Evolutionary conservation across 2,113 vertebrate genomes (phyloP), one percentile per base, ranked within the genome.

Genomic region (Pomatorhinus ruficollis): DNA sequence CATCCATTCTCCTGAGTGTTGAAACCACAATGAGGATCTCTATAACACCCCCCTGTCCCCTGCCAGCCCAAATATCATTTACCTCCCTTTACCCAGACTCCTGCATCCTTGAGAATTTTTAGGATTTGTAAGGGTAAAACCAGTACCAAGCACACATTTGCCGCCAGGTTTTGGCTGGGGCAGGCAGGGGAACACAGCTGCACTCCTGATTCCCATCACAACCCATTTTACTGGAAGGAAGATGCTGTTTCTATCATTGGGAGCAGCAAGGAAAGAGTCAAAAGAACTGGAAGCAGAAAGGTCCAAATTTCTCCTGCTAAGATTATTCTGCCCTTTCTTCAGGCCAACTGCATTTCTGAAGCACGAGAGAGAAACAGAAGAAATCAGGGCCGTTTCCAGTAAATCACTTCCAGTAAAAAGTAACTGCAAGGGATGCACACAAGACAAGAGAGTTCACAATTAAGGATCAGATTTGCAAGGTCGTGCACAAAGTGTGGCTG

Each of bases 141-240:
- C 40, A 83, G 22, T 5, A 52, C 12, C 72, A 66, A 42, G 59
- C 87, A 39, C 27, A 11, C 5, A 12, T n/a, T 33, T 69, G 64
- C 42, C 72, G 91, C 15, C 16, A 82, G 10, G 5, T 52, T 64
- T 70, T 61, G 50, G 52, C 11, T 50, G 50, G 30, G 60, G 49
- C 30, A 59, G 63, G 64, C 31, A 19, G 72, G 45, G 82, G 79
- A 78, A 37, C 84, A 64, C 31, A 61, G 84, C 33, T 78, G 74
- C 74, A 90, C 75, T 89, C 31, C 6, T n/a, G 37, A 81, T 82
- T 96, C 84, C 91, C 89, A 92, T 40, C 70, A 88, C 57, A 95
- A 96, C 96, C 94, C 93, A 69, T 91, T 95, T 86, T 52, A 93
- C 97, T 95, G 87, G 89, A 97, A 95, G 95, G 92, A 96, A 96